Conservation (phyloP, 2,113 vertebrate genomes). For the Gasterosteus nipponicus region DNA sequence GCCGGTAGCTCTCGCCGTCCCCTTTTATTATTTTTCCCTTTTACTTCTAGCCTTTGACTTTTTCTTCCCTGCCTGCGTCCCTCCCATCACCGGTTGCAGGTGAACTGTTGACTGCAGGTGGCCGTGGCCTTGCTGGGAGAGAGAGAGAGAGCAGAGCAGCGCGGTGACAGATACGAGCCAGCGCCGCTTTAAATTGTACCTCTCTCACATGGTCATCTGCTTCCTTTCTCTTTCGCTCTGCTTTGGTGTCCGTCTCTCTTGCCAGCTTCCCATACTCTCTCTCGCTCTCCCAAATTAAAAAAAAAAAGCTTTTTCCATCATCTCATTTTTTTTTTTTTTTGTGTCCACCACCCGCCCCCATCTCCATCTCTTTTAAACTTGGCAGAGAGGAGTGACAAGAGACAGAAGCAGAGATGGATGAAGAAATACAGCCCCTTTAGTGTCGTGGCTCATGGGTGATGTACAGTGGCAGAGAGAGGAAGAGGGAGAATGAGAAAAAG, state of each 20-base stretch:
- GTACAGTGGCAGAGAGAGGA: slow-evolving; percentile 17
- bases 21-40: slow-evolving; percentile 7
- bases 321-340: slow-evolving; percentile 27
- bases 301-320: slow-evolving; percentile 26
- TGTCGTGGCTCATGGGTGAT: slow-evolving; percentile 52
- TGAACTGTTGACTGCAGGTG: slow-evolving; percentile 51
- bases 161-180: slow-evolving; percentile 48
- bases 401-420: slow-evolving; percentile 28
- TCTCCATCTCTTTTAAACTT: slow-evolving; percentile 49
- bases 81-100: slow-evolving; percentile 46
- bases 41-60: slow-evolving; percentile 22
- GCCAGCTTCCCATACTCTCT: background rate
- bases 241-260: slow-evolving; percentile 10
- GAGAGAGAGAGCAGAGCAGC: slow-evolving; percentile 25
- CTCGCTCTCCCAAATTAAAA: slow-evolving; percentile 24
- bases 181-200: slow-evolving; percentile 47
- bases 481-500: background rate
- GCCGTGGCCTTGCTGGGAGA: slow-evolving; percentile 13
- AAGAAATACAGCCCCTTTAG: slow-evolving; percentile 43
- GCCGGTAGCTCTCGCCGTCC: slow-evolving; percentile 21
- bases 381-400: slow-evolving; percentile 29
- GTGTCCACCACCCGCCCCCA: slow-evolving; percentile 1
- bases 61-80: slow-evolving; percentile 36
- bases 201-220: slow-evolving; percentile 49
- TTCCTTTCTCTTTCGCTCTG: slow-evolving; percentile 12